phyloP scores from a whole-genome alignment of 1,140 invertebrate genomes.

The Nasonia giraulti region DNA sequence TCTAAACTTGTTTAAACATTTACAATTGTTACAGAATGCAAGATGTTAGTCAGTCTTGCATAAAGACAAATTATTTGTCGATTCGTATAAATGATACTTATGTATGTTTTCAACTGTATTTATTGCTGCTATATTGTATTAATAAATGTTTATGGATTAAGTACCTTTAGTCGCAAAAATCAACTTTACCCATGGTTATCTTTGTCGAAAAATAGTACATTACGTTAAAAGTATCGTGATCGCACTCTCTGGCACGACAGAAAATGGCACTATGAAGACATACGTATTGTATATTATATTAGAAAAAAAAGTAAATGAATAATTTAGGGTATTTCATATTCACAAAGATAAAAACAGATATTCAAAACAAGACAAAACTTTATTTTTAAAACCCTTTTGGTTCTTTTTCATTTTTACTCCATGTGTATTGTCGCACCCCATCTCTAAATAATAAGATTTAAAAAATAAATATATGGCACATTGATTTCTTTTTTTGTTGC shows the following conservation, averaged over 20 bases:
- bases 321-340: background rate
- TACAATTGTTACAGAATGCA: constrained; percentile 32
- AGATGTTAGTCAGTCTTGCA: background rate
- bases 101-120: constrained; percentile 52
- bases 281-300: background rate
- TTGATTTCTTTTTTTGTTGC: constrained; percentile 26
- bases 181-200: background rate
- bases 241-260: no score
- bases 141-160: constrained; percentile 53
- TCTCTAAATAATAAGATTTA: constrained; percentile 40
- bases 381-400: constrained; percentile 18
- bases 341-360: background rate
- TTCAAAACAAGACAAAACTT: background rate
- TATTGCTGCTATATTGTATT: constrained; percentile 53
- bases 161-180: background rate
- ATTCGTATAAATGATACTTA: constrained; percentile 32
- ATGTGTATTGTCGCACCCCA: constrained; percentile 6
- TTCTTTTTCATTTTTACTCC: constrained; percentile 38
- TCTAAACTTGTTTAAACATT: constrained; percentile 22
- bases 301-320: background rate
- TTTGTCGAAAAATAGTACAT: no score
- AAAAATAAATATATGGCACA: constrained; percentile 49
- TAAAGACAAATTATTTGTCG: constrained; percentile 33
- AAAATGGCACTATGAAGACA: no score
- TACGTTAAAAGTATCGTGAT: no score